Evolutionary conservation across 1,140 invertebrate species (phyloP).

Genomic region (Hyposmocoma kahamanoa): DNA sequence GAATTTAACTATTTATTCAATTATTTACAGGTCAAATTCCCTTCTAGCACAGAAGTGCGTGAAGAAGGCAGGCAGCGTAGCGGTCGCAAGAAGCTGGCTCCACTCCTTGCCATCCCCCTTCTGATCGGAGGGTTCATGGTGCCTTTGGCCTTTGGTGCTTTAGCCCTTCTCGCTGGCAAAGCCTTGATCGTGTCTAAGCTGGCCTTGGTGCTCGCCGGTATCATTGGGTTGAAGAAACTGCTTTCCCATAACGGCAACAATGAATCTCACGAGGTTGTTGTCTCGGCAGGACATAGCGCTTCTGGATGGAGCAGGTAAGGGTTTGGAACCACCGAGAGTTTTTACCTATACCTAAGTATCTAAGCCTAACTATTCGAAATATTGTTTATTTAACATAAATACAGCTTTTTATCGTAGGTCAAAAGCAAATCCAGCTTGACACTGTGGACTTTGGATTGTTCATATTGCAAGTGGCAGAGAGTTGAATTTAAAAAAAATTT

Average conservation of each 20-base stretch:
- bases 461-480: too few relatives aligned
- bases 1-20: background rate
- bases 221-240: slow-evolving; percentile 88
- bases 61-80: slow-evolving; percentile 76
- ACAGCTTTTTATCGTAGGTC: too few relatives aligned
- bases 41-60: slow-evolving; percentile 77
- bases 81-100: slow-evolving; percentile 81
- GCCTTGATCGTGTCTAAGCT: slow-evolving; percentile 88
- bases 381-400: too few relatives aligned
- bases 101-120: slow-evolving; percentile 83
- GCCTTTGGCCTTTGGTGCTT: slow-evolving; percentile 84
- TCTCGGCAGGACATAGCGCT: slow-evolving; percentile 78
- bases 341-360: too few relatives aligned
- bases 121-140: slow-evolving; percentile 86
- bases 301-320: slow-evolving; percentile 82
- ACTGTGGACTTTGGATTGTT: too few relatives aligned
- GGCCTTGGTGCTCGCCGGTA: slow-evolving; percentile 85
- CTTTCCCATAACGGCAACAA: slow-evolving; percentile 77
- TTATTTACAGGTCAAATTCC: slow-evolving; percentile 76
- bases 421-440: too few relatives aligned
- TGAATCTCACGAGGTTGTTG: slow-evolving; percentile 82
- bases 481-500: too few relatives aligned
- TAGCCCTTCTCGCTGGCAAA: slow-evolving; percentile 87
- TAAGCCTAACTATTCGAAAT: too few relatives aligned
- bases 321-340: too few relatives aligned